A percentile compares a stretch with the other conserved stretches of the same genome.
phyloP scores from a whole-genome alignment of 1,140 invertebrate genomes.

The Apocrypta bakeri region DNA sequence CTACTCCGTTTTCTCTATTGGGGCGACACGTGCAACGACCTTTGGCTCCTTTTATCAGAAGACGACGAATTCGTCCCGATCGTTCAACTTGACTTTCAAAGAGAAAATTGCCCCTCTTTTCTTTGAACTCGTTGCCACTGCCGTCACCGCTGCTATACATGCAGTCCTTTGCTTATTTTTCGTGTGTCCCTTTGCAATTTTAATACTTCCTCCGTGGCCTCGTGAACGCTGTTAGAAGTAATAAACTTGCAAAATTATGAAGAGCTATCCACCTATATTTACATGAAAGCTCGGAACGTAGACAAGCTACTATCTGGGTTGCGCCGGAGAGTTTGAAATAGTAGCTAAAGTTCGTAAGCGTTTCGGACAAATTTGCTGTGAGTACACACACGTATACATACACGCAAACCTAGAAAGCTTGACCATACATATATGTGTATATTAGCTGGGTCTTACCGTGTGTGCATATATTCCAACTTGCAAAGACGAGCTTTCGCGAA shows the following conservation, averaged over 20 bases:
- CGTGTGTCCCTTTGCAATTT: not conserved
- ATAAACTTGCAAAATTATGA: not conserved
- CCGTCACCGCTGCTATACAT: not conserved
- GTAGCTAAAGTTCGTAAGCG: constrained; percentile 22
- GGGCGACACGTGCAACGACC: not conserved
- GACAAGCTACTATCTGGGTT: not conserved
- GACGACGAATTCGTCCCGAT: constrained; percentile 5
- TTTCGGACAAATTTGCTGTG: constrained; percentile 2
- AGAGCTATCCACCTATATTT: not conserved
- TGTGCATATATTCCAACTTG: not conserved
- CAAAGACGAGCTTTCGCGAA: not conserved
- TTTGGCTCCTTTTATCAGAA: constrained; percentile 27
- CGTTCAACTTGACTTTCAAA: constrained; percentile 17
- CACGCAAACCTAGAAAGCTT: no score
- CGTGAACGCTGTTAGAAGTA: no score
- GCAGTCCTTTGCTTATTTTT: not conserved
- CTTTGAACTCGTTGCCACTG: not conserved
- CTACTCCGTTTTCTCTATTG: not conserved
- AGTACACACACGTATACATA: no score
- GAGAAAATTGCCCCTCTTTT: constrained; percentile 6
- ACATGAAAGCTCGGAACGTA: not conserved
- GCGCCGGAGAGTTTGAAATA: not conserved
- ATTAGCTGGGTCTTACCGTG: not conserved
- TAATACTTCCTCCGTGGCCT: not conserved
- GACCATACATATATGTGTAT: not conserved